phyloP scores from a whole-genome alignment of 2,113 vertebrate species.

The Platysteira castanea region DNA sequence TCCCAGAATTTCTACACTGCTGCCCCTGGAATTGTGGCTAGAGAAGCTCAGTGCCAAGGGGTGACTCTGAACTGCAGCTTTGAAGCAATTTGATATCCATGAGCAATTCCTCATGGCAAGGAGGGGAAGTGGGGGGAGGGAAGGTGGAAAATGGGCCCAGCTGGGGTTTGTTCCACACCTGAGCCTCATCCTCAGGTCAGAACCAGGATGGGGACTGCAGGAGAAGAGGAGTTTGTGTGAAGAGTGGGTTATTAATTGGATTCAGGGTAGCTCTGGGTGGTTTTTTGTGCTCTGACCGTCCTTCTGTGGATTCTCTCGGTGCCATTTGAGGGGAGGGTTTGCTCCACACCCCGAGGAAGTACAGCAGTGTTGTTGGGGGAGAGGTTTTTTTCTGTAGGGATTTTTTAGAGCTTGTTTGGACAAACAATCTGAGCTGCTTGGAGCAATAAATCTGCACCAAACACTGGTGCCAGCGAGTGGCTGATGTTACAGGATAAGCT shows the following conservation, averaged over 20 bases:
- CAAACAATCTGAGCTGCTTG: background rate
- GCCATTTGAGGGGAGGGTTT: background rate
- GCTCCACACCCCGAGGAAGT: background rate
- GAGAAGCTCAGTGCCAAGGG: background rate
- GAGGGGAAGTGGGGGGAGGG: background rate
- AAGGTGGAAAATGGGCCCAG: background rate
- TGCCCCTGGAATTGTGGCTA: background rate
- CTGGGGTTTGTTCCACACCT: background rate
- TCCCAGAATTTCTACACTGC: background rate
- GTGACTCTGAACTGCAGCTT: background rate
- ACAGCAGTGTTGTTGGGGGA: fast-evolving
- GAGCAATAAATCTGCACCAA: fast-evolving
- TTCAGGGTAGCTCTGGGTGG: background rate
- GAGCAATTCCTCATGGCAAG: background rate
- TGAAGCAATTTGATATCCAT: fast-evolving
- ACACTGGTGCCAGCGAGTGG: fast-evolving
- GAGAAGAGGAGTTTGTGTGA: background rate
- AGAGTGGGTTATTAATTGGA: background rate
- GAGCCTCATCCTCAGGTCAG: background rate
- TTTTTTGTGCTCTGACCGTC: background rate
- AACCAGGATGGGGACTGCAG: background rate
- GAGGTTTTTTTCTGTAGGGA: background rate
- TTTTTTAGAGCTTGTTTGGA: background rate
- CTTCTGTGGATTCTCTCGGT: background rate
- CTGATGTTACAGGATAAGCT: background rate